A percentile compares a stretch with the other conserved stretches of the same genome.
These are phyloP conservation scores for Acleris cristana DNA, from an alignment of 2,888 invertebrate genomes.

Conservation along the genomic window DNA sequence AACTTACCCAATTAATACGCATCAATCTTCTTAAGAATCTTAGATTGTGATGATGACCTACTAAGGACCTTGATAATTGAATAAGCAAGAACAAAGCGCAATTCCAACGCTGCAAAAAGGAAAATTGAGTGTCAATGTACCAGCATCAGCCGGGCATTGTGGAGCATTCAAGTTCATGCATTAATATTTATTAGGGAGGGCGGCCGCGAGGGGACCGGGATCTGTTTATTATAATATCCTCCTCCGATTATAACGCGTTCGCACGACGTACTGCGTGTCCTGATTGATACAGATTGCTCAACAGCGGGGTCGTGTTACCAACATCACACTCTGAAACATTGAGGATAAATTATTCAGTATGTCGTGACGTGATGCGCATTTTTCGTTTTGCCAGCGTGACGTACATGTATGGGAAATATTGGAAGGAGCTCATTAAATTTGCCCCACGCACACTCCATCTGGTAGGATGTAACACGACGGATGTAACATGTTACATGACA, in stretches of 20 bases:
- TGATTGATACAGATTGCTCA: constrained; percentile 60
- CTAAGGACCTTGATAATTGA: constrained; percentile 38
- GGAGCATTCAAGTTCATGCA: constrained; percentile 78
- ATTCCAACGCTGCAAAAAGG: constrained; percentile 57
- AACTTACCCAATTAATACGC: too few species aligned
- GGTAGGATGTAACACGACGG: constrained; percentile 59
- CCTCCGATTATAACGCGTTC: constrained; percentile 80
- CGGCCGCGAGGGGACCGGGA: constrained; percentile 69
- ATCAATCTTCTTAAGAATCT: neutral
- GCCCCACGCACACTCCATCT: constrained; percentile 66
- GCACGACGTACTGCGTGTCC: constrained; percentile 69
- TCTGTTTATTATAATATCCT: constrained; percentile 84
- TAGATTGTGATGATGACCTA: constrained; percentile 4
- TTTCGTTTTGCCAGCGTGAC: constrained; percentile 45
- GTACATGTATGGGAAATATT: constrained; percentile 49
- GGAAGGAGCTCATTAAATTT: constrained; percentile 66
- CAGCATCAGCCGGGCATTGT: constrained; percentile 74
- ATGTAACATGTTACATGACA: constrained; percentile 51
- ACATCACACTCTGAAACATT: constrained; percentile 3
- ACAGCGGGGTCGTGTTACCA: neutral
- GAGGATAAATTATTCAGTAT: neutral
- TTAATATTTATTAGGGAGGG: constrained; percentile 82
- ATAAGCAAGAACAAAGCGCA: constrained; percentile 43
- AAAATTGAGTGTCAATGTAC: constrained; percentile 81
- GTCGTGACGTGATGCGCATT: neutral